Evolutionary conservation across 2,888 invertebrate genomes (phyloP), one percentile per base, ranked within the genome.

Genomic region (Pseudanteris insignis): DNA sequence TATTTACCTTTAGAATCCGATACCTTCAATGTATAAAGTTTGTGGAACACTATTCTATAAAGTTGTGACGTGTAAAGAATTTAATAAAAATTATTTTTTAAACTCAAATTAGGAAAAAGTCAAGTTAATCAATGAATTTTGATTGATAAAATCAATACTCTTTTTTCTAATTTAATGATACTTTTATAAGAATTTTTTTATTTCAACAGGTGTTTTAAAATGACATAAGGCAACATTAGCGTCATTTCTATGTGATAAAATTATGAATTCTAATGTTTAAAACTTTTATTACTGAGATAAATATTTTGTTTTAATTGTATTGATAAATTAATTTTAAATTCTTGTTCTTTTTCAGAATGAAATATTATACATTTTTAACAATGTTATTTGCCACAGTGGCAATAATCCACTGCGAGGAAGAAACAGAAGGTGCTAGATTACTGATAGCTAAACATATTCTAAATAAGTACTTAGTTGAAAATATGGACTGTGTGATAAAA

Each of bases 371-470:
- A 33, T 68, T 84, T 58, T 78, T 83, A 12, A 68, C 83, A 57
- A 76, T 84, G 26, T 73, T 85, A 15, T 73, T 77, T 46, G 77
- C 83, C 63, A 74, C 85, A 60, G 77, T 82, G 24, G 79, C 82
- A 25, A 80, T 78, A 44, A 83, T 82, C 61, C 79, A 81, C 55
- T 84, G 85, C 32, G 85, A 86, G 58, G 81, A 82, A 57, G 89
- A 89, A 70, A 88, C 89, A 30, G 84, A 88, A 34, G 86, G 87
- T 44, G 96, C 96, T 11, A 86, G 90, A 71, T 83, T 98, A 37
- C 83, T 98, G 62, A 89, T 95, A 13, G 92, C 94, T 6, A 98
- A 98, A 82, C 92, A 94, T 82, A 90, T 98, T 72, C 85, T 96
- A 59, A 98, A 98, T 79, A 94, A 92, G 82, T 97, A 95, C 78